phyloP scores from a whole-genome alignment of 2,797 vertebrate genomes.

The Morelia viridis region DNA sequence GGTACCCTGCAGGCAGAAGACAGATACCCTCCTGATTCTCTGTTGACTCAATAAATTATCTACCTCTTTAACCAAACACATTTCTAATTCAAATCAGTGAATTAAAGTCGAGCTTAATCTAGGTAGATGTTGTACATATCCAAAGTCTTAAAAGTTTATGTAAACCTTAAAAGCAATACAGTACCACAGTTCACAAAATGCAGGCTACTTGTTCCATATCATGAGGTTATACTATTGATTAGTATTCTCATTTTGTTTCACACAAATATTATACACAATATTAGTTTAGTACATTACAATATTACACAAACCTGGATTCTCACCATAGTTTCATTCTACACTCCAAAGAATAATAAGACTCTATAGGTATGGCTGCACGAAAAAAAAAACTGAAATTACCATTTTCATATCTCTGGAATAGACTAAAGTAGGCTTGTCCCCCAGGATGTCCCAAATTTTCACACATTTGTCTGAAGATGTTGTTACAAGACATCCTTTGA shows the following conservation, averaged over 20 bases:
- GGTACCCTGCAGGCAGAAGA: conserved; percentile 79
- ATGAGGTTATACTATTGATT: neutral
- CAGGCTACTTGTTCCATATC: neutral
- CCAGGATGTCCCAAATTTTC: conserved; percentile 95
- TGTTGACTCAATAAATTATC: neutral
- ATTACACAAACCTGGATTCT: neutral
- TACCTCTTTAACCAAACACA: neutral
- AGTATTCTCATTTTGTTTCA: neutral
- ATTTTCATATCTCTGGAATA: conserved; percentile 98
- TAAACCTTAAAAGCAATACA: too few relatives aligned
- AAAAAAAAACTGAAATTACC: conserved; percentile 71
- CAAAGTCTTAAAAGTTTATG: neutral
- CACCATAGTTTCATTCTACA: neutral
- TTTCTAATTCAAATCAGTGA: neutral
- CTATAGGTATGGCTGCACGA: neutral
- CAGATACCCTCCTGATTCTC: neutral
- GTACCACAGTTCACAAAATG: neutral
- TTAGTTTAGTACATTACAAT: neutral
- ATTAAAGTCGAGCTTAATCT: neutral
- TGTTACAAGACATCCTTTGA: conserved; percentile 94
- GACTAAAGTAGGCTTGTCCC: conserved; percentile 89
- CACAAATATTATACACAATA: neutral
- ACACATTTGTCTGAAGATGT: conserved; percentile 91
- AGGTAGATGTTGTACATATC: neutral
- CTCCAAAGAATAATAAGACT: neutral